Conservation (phyloP, 2,113 vertebrate species). For the Narcine bancroftii region DNA sequence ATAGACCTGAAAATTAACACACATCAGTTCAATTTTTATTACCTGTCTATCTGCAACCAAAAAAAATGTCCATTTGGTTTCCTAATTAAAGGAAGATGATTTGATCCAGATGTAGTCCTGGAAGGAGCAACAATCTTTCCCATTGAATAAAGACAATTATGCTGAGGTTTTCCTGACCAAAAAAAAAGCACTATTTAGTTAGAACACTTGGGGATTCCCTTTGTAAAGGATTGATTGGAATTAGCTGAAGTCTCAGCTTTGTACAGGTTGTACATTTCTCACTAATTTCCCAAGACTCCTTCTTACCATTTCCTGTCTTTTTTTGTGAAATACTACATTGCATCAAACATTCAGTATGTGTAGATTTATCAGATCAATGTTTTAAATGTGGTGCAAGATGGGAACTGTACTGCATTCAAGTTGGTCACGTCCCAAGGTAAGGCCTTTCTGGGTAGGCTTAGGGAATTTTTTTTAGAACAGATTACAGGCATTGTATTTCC, state of each 20-base stretch:
- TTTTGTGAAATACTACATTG: neutral
- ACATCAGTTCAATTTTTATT: neutral
- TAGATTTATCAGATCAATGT: too few relatives aligned
- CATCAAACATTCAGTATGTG: too few relatives aligned
- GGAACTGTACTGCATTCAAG: too few relatives aligned
- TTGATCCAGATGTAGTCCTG: neutral
- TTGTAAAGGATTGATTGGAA: neutral
- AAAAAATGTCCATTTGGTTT: too few relatives aligned
- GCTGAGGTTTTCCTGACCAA: neutral
- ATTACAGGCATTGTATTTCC: too few relatives aligned
- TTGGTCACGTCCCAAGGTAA: too few relatives aligned
- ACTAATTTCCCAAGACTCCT: slow-evolving; percentile 8
- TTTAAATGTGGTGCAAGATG: too few relatives aligned
- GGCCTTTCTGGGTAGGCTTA: too few relatives aligned
- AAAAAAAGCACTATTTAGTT: neutral
- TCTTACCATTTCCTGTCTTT: neutral
- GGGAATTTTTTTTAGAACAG: too few relatives aligned
- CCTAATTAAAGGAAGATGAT: neutral
- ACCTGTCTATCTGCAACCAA: neutral
- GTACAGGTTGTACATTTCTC: neutral
- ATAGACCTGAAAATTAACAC: neutral
- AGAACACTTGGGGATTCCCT: neutral
- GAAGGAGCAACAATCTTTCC: neutral
- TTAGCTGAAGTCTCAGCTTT: slow-evolving; percentile 11
- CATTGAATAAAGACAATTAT: neutral